Evolutionary conservation across 2,113 vertebrate species (phyloP), one percentile per base, ranked within the genome.

Genomic region (Dasypus novemcinctus): DNA sequence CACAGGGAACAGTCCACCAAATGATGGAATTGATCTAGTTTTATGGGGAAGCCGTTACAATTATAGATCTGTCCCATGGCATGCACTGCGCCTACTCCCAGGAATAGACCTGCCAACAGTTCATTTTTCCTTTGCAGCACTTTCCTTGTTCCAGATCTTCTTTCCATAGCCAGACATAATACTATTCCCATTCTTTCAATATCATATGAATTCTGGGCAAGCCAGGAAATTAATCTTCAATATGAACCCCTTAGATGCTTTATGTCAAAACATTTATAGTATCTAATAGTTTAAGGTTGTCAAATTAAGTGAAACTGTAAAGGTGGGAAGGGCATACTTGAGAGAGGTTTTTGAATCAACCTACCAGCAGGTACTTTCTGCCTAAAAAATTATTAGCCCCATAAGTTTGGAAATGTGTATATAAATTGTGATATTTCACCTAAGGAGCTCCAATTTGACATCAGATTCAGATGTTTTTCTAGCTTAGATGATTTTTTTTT

Each of bases 221-320:
- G 2, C 9, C 31, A 92, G 38, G 57, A 78, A 36, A 79, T 88
- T 87, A 41, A 46, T 29, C 21, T 4, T 52, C 68, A 36, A 17
- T 31, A 81, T 29, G 13, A 61, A 63, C 25, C 20, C 61, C 7
- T 79, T 66, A 85, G 10, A 79, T 68, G 31, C 2, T 43, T 74
- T 71, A 49, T 75, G 8, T 71, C 64, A 85, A 87, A 80, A 33
- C 31, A 57, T 20, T 27, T 49, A 71, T 68, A 74, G 14, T 41
- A 46, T 36, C 21, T 81, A 83, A 71, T 14, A 76, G n/a, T 7
- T 72, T 85, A 29, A 61, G 5, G 18, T 54, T 87, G 31, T 92
- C 69, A 92, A 94, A 74, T 49, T 66, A 89, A 87, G 13, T 82
- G 17, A 80, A 92, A 88, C 46, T 52, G 4, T 59, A 86, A 94